These are phyloP conservation scores for Acropternis orthonyx DNA, from an alignment of 2,797 vertebrate genomes.

Conservation along the genomic window DNA sequence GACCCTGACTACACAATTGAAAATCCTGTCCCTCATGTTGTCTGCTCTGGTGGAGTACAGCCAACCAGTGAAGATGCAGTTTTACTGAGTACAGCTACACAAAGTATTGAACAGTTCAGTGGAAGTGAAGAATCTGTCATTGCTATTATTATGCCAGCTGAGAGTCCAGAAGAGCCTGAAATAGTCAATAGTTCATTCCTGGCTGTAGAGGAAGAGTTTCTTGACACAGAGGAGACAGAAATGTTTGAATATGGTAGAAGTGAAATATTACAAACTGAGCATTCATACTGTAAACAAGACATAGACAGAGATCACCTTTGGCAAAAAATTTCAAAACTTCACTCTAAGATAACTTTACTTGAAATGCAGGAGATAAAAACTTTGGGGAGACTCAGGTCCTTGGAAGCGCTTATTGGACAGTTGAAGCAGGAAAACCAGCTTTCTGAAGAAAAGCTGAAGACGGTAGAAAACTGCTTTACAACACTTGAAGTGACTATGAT, in stretches of 20 bases:
- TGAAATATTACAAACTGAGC: slow-evolving; percentile 77
- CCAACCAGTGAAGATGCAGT: slow-evolving; percentile 63
- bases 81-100: slow-evolving; percentile 71
- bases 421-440: slow-evolving; percentile 80
- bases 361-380: slow-evolving; percentile 83
- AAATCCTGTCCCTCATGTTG: background rate
- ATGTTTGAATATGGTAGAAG: slow-evolving; percentile 44
- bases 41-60: slow-evolving; percentile 62
- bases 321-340: slow-evolving; percentile 83
- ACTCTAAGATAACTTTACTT: slow-evolving; percentile 83
- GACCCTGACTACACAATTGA: slow-evolving; percentile 43
- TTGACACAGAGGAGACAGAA: slow-evolving; percentile 45
- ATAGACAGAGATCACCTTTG: slow-evolving; percentile 82
- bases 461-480: slow-evolving; percentile 82
- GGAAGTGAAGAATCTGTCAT: slow-evolving; percentile 71
- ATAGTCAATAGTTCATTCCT: slow-evolving; percentile 47
- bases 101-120: slow-evolving; percentile 68
- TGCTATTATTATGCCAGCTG: slow-evolving; percentile 74
- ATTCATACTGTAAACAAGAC: slow-evolving; percentile 85
- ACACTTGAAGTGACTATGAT: slow-evolving; percentile 77
- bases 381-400: slow-evolving; percentile 78
- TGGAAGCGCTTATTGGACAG: slow-evolving; percentile 80
- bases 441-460: slow-evolving; percentile 84
- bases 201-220: slow-evolving; percentile 45
- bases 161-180: slow-evolving; percentile 52